These are phyloP conservation scores for Brachyistius frenatus DNA, from an alignment of 2,113 vertebrate genomes.

Conservation along the genomic window DNA sequence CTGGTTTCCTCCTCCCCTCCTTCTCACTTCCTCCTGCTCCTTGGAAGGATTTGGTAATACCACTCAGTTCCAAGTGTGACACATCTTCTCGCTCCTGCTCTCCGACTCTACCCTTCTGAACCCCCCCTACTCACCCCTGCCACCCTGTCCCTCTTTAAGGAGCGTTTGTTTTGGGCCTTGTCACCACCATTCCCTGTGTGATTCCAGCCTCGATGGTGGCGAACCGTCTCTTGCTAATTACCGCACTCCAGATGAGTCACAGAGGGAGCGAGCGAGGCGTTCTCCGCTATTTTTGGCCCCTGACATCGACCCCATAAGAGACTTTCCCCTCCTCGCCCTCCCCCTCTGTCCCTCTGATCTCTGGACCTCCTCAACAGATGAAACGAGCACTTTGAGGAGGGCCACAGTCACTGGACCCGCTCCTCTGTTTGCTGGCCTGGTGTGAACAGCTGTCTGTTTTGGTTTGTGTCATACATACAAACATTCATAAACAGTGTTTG, in stretches of 20 bases:
- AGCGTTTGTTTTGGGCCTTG: constrained; percentile 85
- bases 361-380: constrained; percentile 84
- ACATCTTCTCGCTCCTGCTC: constrained; percentile 46
- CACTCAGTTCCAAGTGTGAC: constrained; percentile 81
- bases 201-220: constrained; percentile 82
- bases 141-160: constrained; percentile 58
- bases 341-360: constrained; percentile 73
- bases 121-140: constrained; percentile 26
- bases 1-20: constrained; percentile 50
- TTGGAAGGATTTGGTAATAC: constrained; percentile 81
- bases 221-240: constrained; percentile 83
- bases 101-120: constrained; percentile 19
- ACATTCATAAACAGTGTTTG: constrained; percentile 58
- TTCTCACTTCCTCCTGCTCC: constrained; percentile 34
- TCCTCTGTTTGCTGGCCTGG: constrained; percentile 55
- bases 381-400: constrained; percentile 76
- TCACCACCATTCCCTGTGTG: constrained; percentile 76
- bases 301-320: constrained; percentile 68
- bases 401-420: constrained; percentile 53
- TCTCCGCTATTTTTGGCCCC: constrained; percentile 77
- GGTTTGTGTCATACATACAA: constrained; percentile 69
- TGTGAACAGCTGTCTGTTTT: constrained; percentile 75
- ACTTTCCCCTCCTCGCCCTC: constrained; percentile 46
- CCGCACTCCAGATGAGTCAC: constrained; percentile 73
- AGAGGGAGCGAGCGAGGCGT: constrained; percentile 47